Base-by-base conservation (phyloP, 2,888 invertebrate genomes). In the Phyllotreta cruciferae region DNA sequence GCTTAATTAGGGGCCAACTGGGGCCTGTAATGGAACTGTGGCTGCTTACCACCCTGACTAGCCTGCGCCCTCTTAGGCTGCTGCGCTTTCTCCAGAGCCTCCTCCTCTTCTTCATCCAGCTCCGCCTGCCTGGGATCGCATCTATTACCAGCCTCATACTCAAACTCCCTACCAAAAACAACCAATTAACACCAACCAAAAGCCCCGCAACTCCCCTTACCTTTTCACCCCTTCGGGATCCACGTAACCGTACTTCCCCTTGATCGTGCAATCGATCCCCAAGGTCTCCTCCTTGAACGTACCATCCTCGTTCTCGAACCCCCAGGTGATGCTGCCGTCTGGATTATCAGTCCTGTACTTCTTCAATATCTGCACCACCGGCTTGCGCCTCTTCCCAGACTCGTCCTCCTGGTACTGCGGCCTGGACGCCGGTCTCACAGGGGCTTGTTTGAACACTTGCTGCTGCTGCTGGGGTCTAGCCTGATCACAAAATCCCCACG, bases 231-330 rank as follows among this genome's bases (percentile, higher is more conserved):
- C 93, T 76, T 93, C 93, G 0, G 92, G 92, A 79, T 93, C 92
- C 6, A 92, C 84, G 78, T 93, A 93, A 37, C 93, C 93, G 76
- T 93, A 93, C 76, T 89, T 91, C 14, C 77, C 77, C 11, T 70
- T 68, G 10, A 74, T 75, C 1, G 73, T 66, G 58, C 77, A 77
- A 79, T 93, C 91, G 8, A 86, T 83, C 47, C 93, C 93, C 71
- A 93, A 90, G 6, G 87, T 85, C 82, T 93, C 93, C 78, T 93
- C 93, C 77, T 93, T 93, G 80, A 90, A 93, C 1, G 91, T 90
- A 14, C 93, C 93, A 74, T 93, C 93, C 73, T 93, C 93, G 77
- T 93, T 93, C 80, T 93, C 93, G 75, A 90, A 93, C 53, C 93
- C 93, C 93, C 93, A 93, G 0, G 90, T 90, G 72, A 93, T 93